Evolutionary conservation across 2,797 vertebrate species (phyloP).

Genomic region (Parauchenoglanis ngamensis): DNA sequence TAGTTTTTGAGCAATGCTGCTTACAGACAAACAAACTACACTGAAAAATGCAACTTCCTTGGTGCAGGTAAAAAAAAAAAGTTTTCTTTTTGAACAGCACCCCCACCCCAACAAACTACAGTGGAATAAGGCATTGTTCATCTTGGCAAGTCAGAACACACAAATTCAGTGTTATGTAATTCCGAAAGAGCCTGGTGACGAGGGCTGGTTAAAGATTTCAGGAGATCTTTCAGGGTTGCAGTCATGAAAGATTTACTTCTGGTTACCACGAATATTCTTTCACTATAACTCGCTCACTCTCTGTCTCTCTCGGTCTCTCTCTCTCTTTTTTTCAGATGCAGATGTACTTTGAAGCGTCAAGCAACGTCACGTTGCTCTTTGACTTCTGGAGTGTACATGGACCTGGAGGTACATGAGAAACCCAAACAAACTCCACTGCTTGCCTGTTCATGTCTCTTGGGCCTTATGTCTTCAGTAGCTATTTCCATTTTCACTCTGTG

Average conservation of each 20-base stretch:
- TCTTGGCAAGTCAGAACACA: not conserved
- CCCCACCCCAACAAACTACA: too few species aligned
- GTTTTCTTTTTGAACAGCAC: not conserved
- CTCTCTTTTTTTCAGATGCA: conserved; percentile 61
- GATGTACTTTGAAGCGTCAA: conserved; percentile 88
- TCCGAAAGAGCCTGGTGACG: too few species aligned
- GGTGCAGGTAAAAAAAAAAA: not conserved
- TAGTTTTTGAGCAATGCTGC: too few species aligned
- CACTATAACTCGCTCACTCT: not conserved
- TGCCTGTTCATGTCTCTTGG: not conserved
- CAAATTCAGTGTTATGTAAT: not conserved
- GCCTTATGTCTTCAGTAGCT: not conserved
- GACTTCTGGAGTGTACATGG: conserved; percentile 89
- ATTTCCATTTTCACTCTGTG: not conserved
- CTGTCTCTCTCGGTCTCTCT: not conserved
- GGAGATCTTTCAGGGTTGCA: not conserved
- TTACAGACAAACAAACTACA: not conserved
- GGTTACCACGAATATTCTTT: not conserved
- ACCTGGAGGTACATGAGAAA: conserved; percentile 76
- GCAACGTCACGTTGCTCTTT: conserved; percentile 86
- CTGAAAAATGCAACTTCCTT: too few species aligned
- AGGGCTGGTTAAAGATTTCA: not conserved
- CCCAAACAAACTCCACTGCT: conserved; percentile 13
- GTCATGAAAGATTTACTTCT: not conserved
- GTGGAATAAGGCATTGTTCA: not conserved